Evolutionary conservation across 2,888 invertebrate species (phyloP), one percentile per base, ranked within the genome.

Genomic region (Orthosia gracilis): DNA sequence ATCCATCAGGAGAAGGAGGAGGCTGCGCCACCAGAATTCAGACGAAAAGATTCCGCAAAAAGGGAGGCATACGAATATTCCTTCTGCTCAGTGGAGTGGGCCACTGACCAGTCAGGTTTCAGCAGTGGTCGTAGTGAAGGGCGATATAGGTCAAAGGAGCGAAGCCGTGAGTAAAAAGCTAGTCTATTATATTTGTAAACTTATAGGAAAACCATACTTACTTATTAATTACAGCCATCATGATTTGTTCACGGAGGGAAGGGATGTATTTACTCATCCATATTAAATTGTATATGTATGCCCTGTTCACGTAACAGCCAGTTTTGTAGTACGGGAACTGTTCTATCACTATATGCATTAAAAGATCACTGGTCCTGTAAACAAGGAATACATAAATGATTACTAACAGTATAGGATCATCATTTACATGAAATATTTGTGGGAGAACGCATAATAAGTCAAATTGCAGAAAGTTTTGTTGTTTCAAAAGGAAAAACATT

Each of bases 271-370:
- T 97, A 76, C 97, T 95, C 83, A 99, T 97, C 96, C 97, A 97
- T 69, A 99, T 96, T 59, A 99, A 92, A 93, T 99, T 98, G 89
- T 98, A 97, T 23, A 98, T 92, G 92, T 98, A 99, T 17, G 98
- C 97, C 88, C 98, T 97, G 82, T 98, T 98, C 1, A 97, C 91
- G 87, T 97, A 97, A 5, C 97, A 94, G 0, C 97, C 96, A 73
- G 97, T 97, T 88, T 97, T 98, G 90, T 97, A 97, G 91, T 98
- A 99, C 0, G 99, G 99, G 93, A 98, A 99, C 64, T 97, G 95
- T 4, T 96, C 95, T 71, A 96, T 95, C 23, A 98, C 93, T 17
- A 97, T 96, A 63, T 97, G 97, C 85, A 98, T 91, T 23, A 99
- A 92, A 31, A 98, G 92, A 78, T 98, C 97, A 87, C 97, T 97